phyloP scores from a whole-genome alignment of 2,888 invertebrate species.

The Amblyjoppa fuscipennis region DNA sequence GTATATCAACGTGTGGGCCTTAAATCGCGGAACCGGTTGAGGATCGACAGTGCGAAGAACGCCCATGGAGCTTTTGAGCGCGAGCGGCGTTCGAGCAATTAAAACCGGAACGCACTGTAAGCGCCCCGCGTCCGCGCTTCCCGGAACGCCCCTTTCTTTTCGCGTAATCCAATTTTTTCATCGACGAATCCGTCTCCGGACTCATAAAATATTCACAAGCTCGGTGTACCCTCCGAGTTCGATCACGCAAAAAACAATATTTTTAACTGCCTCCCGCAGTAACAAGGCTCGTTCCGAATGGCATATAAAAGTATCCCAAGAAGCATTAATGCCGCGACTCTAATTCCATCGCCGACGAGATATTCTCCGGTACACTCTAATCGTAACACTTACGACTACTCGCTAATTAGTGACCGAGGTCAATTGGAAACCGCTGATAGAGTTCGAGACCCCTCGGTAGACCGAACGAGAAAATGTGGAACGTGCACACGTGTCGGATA shows the following conservation, averaged over 20 bases:
- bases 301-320: conserved; percentile 44
- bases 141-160: conserved; percentile 36
- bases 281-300: conserved; percentile 16
- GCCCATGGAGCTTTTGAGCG: conserved; percentile 58
- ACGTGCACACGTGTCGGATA: conserved; percentile 4
- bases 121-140: conserved; percentile 25
- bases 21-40: conserved; percentile 54
- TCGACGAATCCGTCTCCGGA: conserved; percentile 42
- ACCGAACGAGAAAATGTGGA: conserved; percentile 36
- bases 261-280: conserved; percentile 41
- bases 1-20: conserved; percentile 28
- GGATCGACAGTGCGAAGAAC: conserved; percentile 41
- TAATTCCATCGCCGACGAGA: conserved; percentile 58
- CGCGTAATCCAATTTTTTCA: conserved; percentile 44
- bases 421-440: conserved; percentile 64
- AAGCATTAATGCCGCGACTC: conserved; percentile 58
- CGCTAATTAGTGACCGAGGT: conserved; percentile 71
- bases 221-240: neutral
- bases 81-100: conserved; percentile 47
- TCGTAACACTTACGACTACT: conserved; percentile 72
- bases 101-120: conserved; percentile 33
- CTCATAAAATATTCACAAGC: conserved; percentile 51
- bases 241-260: conserved; percentile 21
- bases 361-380: conserved; percentile 69
- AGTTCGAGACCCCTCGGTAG: conserved; percentile 35